phyloP scores from a whole-genome alignment of 1,140 invertebrate species.

The Tetragnatha versicolor region DNA sequence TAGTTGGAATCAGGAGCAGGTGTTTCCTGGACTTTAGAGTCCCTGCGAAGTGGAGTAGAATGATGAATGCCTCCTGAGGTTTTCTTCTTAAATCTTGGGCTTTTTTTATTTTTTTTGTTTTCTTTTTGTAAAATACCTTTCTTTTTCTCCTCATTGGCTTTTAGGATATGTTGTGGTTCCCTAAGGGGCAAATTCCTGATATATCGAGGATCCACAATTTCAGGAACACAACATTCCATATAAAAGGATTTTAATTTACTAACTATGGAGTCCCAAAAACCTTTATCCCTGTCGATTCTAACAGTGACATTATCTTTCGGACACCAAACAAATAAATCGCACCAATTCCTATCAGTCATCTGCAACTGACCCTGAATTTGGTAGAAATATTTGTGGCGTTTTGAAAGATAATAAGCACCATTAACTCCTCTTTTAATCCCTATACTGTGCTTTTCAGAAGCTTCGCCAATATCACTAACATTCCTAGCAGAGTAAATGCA shows the following conservation, averaged over 20 bases:
- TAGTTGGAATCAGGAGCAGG: too few species aligned
- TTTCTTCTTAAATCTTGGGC: too few species aligned
- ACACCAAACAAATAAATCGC: constrained; percentile 63
- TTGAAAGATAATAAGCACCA: constrained; percentile 56
- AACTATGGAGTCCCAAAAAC: constrained; percentile 39
- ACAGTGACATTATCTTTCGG: constrained; percentile 45
- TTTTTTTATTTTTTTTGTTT: too few species aligned
- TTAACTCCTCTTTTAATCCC: not conserved
- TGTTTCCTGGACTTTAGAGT: too few species aligned
- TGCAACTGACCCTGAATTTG: constrained; percentile 64
- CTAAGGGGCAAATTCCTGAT: not conserved
- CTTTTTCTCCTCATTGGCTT: not conserved
- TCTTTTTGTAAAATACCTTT: not conserved
- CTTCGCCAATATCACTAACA: constrained; percentile 49
- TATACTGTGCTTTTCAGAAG: not conserved
- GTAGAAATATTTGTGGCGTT: constrained; percentile 62
- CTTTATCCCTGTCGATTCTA: not conserved
- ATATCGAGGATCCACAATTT: constrained; percentile 59
- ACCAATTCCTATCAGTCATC: constrained; percentile 60
- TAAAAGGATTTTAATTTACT: constrained; percentile 56
- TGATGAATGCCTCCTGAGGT: too few species aligned
- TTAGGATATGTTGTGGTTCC: not conserved
- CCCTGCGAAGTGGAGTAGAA: too few species aligned
- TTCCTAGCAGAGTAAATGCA: constrained; percentile 59
- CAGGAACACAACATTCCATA: constrained; percentile 58